A percentile compares a stretch with the other conserved stretches of the same genome.
phyloP scores from a whole-genome alignment of 2,797 vertebrate species.

The Melanotaenia maccullochi region DNA sequence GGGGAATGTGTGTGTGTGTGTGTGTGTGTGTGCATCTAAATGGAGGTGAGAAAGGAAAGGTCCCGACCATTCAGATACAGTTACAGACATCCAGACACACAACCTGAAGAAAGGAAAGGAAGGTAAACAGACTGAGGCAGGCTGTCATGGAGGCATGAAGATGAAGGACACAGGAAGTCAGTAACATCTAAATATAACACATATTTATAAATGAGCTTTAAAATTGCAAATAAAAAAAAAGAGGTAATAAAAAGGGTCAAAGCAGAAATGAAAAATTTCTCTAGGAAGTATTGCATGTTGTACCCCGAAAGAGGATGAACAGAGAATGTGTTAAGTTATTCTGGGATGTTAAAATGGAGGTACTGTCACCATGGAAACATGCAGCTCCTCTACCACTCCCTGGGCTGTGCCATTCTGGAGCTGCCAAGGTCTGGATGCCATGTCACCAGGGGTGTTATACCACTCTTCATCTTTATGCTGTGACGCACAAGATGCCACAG shows the following conservation, averaged over 20 bases:
- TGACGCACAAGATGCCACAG: conserved; percentile 42
- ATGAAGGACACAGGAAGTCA: conserved; percentile 37
- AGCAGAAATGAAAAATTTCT: conserved; percentile 12
- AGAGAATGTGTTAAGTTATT: conserved; percentile 74
- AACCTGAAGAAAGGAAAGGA: conserved; percentile 49
- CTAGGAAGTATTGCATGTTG: conserved; percentile 62
- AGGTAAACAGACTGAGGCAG: conserved; percentile 60
- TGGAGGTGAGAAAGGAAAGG: conserved; percentile 58
- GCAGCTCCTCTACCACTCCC: conserved; percentile 68
- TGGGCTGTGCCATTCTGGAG: conserved; percentile 57
- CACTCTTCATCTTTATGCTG: conserved; percentile 44
- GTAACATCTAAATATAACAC: conserved; percentile 32
- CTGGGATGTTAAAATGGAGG: conserved; percentile 70
- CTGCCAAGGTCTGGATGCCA: conserved; percentile 62
- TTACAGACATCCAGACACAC: conserved; percentile 66
- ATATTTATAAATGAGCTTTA: conserved; percentile 19
- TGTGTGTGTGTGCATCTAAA: conserved; percentile 11
- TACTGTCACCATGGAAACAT: conserved; percentile 73
- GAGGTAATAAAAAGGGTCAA: neutral
- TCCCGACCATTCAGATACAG: conserved; percentile 58
- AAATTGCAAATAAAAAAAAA: conserved; percentile 24
- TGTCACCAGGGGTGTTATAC: conserved; percentile 57
- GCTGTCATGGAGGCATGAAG: conserved; percentile 45
- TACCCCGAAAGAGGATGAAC: conserved; percentile 49
- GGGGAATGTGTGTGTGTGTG: conserved; percentile 51